These are phyloP conservation scores for Ophthalmolycus amberensis DNA, from an alignment of 2,113 vertebrate species.

Conservation along the genomic window DNA sequence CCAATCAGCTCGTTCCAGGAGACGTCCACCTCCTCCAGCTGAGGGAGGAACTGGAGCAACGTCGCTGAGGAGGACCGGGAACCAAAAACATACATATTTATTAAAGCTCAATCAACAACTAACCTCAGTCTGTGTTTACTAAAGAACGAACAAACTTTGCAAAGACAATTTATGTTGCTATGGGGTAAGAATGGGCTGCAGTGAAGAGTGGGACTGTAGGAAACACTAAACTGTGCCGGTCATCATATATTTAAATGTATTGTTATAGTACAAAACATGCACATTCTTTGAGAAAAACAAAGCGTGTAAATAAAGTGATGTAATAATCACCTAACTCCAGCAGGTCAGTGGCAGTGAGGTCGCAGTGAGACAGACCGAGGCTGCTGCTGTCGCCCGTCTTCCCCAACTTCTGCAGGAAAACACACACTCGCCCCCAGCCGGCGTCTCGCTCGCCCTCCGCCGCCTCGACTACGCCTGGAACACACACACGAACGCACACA, in stretches of 20 bases:
- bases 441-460: conserved; percentile 44
- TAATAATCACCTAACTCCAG: conserved; percentile 74
- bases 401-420: conserved; percentile 85
- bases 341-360: conserved; percentile 82
- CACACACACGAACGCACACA: conserved; percentile 10
- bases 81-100: not conserved
- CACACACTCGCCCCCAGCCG: conserved; percentile 80
- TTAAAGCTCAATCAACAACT: no score
- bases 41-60: conserved; percentile 83
- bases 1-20: conserved; percentile 91
- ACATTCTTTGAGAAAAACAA: no score
- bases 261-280: no score
- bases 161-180: no score
- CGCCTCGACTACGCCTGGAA: conserved; percentile 31
- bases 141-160: no score
- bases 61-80: conserved; percentile 69
- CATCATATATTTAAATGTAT: no score
- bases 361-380: conserved; percentile 85
- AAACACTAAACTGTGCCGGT: not conserved
- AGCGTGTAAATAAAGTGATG: no score
- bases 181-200: no score
- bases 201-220: no score
- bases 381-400: conserved; percentile 79
- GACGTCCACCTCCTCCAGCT: conserved; percentile 88
- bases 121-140: no score